A percentile compares a stretch with the other conserved stretches of the same genome.
Conservation (phyloP, 1,140 invertebrate species). For the Agrilus planipennis region DNA sequence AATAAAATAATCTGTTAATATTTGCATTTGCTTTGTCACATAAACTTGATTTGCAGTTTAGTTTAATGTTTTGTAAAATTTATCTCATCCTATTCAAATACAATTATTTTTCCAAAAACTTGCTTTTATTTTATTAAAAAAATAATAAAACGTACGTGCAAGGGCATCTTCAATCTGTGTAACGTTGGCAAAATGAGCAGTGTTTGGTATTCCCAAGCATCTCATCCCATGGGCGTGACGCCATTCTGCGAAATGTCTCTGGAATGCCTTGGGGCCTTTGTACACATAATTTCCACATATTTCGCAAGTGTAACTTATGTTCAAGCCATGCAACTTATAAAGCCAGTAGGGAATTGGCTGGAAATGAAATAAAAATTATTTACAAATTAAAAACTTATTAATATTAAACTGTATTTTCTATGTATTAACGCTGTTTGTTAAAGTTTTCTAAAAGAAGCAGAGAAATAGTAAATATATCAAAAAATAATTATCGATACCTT, state of each 20-base stretch:
- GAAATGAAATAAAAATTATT: conserved; percentile 22
- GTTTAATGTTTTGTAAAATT: too few species aligned
- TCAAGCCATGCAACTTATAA: conserved; percentile 97
- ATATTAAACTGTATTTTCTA: background rate
- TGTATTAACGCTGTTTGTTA: background rate
- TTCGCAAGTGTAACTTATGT: conserved; percentile 98
- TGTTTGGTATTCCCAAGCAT: conserved; percentile 98
- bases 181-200: conserved; percentile 99
- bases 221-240: conserved; percentile 98
- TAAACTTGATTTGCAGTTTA: too few species aligned
- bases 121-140: background rate
- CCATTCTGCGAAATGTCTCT: conserved; percentile 99
- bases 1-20: too few species aligned
- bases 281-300: conserved; percentile 99
- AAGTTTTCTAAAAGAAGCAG: background rate
- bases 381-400: background rate
- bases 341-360: conserved; percentile 98
- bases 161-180: conserved; percentile 98
- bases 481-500: too few species aligned
- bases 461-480: conserved; percentile 7
- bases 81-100: too few species aligned
- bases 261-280: conserved; percentile 99
- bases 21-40: too few species aligned
- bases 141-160: conserved; percentile 50
- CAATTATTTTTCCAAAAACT: background rate